phyloP scores from a whole-genome alignment of 1,140 invertebrate species.

The Mercenaria mercenaria region DNA sequence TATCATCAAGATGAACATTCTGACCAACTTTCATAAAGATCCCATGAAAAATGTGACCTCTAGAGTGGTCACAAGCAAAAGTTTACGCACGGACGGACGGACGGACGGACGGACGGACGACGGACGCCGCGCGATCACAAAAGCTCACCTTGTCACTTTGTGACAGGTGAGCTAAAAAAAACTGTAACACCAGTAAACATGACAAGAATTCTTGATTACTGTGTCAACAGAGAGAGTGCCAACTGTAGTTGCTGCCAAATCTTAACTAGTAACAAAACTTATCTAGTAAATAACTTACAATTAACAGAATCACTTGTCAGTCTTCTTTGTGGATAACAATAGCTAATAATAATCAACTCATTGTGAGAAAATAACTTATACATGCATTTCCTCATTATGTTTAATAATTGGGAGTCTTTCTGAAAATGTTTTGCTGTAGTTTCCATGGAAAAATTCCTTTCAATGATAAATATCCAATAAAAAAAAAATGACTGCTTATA shows the following conservation, averaged over 20 bases:
- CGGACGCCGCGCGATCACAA: too few relatives aligned
- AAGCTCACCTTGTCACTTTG: too few relatives aligned
- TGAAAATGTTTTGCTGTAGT: neutral
- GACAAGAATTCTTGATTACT: neutral
- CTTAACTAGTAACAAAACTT: neutral
- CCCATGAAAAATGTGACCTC: too few relatives aligned
- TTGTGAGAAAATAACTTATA: neutral
- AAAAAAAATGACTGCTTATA: too few relatives aligned
- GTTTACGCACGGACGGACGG: too few relatives aligned
- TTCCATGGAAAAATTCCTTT: neutral
- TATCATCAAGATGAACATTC: too few relatives aligned
- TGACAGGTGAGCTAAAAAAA: too few relatives aligned
- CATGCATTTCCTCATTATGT: neutral
- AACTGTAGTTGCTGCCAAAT: too few relatives aligned
- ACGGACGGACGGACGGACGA: too few relatives aligned
- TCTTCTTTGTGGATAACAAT: neutral
- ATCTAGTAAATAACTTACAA: constrained; percentile 1
- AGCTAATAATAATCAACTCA: neutral
- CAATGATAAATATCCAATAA: too few relatives aligned
- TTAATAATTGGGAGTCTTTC: neutral
- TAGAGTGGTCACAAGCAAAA: too few relatives aligned
- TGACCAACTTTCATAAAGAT: too few relatives aligned
- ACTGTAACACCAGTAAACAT: neutral
- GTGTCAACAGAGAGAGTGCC: neutral
- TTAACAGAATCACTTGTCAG: neutral